Evolutionary conservation across 2,888 invertebrate species (phyloP), one percentile per base, ranked within the genome.

Genomic region (Xanthorhoe designata): DNA sequence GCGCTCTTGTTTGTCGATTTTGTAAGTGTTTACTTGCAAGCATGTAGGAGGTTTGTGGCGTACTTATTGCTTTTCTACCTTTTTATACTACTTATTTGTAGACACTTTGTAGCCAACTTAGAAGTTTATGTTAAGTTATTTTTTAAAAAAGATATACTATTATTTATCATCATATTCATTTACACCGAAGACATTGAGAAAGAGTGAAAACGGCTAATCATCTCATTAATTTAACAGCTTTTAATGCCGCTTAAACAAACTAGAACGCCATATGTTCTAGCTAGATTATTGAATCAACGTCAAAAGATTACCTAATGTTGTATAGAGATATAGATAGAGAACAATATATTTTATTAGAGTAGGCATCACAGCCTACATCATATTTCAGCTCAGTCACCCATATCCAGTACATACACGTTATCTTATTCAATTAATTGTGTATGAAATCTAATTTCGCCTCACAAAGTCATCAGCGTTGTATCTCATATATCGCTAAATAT

Each of bases 1-100:
- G 78, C 76, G 72, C 75, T 76, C 77, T 78, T 77, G 78, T 81
- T 80, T 79, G 78, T 79, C 78, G 78, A 81, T 79, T 77, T 77
- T 64, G 67, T 52, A 77, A 80, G 77, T 75, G 76, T 74, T 76
- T 78, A 78, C 74, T 73, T 75, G 68, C 73, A 74, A 15, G 53
- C 24, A 24, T 77, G 50, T 29, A 64, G 75, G 62, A 69, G 65
- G 17, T 13, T 47, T 17, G 15, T 15, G 66, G 70, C 68, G 65
- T 71, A 78, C 74, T 69, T 71, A 57, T 62, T 68, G 51, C 38
- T 29, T 61, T 67, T 72, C 15, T 10, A 52, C 10, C n/a, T 24
- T n/a, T 13, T 29, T 13, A 47, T 47, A 47, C 2, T 15, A 47
- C 15, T 15, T 47, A 7, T 17, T 17, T 10, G 45, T n/a, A n/a